Base-by-base conservation (phyloP, 2,113 vertebrate species). In the Synchiropus splendidus region DNA sequence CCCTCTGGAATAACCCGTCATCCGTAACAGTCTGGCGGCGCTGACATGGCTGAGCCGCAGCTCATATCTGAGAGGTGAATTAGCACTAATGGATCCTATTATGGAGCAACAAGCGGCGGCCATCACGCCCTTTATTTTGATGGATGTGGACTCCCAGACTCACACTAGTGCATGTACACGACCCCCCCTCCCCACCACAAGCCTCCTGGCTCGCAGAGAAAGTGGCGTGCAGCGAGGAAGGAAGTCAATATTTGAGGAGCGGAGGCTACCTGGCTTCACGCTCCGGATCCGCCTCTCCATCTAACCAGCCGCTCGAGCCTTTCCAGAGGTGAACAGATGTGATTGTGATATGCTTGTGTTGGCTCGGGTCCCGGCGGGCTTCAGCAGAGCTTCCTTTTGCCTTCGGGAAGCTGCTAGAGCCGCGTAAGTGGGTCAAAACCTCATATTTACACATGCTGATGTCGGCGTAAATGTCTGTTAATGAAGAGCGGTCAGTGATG, bases 211-310 rank as follows among this genome's bases (percentile, higher is more conserved):
- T 27, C 21, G 8, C 21, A 27, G 4, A 27, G 8, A 27, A 27
- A 27, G 65, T 57, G 67, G 53, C 79, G 18, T 64, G 52, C 57
- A 36, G 64, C 5, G 15, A 75, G 72, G 70, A 67, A 80, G 74
- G 74, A 80, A 79, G 77, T 79, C 75, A 80, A 79, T 79, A 77
- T 82, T 82, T 79, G 74, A 74, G 42, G 45, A 73, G 67, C 51
- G 50, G 39, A 42, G 54, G 64, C 62, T 71, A 63, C 69, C 64
- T 60, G 63, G 59, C 45, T 57, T 56, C 18, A 12, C 40, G 51
- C 47, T 64, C 32, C 14, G 48, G 48, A 45, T 55, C 48, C 35
- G 11, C 41, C 53, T 57, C 58, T 50, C 18, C 46, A 16, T 61
- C 61, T 64, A 51, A 59, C 53, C 51, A 18, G 48, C 64, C 57